A percentile compares a stretch with the other conserved stretches of the same genome.
Conservation (phyloP, 2,888 invertebrate species). For the Formica aserva region DNA sequence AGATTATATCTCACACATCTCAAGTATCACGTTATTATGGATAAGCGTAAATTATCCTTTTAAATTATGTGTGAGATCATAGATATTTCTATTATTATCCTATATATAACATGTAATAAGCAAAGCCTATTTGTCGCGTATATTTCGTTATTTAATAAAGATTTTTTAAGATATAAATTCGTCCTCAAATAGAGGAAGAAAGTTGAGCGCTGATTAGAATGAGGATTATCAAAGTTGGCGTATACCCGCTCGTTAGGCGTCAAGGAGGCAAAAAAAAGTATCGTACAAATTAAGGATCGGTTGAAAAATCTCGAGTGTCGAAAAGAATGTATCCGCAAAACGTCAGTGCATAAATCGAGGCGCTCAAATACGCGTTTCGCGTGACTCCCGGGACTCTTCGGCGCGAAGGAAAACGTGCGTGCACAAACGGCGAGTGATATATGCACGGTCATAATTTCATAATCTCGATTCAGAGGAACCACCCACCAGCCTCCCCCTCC, state of each 20-base stretch:
- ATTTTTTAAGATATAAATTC: neutral
- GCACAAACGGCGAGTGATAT: slow-evolving; percentile 47
- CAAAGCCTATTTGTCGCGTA: neutral
- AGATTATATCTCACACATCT: slow-evolving; percentile 5
- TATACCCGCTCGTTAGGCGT: slow-evolving; percentile 10
- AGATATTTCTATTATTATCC: neutral
- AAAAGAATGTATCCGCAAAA: slow-evolving; percentile 40
- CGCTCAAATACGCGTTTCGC: slow-evolving; percentile 47
- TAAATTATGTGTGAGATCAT: neutral
- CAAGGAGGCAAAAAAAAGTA: neutral
- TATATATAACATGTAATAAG: neutral
- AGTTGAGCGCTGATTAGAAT: neutral
- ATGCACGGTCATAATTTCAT: slow-evolving; percentile 43
- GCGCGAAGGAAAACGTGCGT: slow-evolving; percentile 46
- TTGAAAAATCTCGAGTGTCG: slow-evolving; percentile 41
- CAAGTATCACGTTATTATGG: neutral
- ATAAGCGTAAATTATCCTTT: slow-evolving; percentile 1
- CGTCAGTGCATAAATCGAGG: slow-evolving; percentile 48
- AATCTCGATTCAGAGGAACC: slow-evolving; percentile 43
- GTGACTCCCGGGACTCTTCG: slow-evolving; percentile 34
- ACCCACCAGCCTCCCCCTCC: slow-evolving; percentile 7
- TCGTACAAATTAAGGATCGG: slow-evolving; percentile 7
- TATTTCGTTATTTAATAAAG: neutral
- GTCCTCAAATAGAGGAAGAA: neutral
- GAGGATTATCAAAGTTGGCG: slow-evolving; percentile 3